Conservation (phyloP, 2,888 invertebrate species). For the Steinernema hermaphroditum region DNA sequence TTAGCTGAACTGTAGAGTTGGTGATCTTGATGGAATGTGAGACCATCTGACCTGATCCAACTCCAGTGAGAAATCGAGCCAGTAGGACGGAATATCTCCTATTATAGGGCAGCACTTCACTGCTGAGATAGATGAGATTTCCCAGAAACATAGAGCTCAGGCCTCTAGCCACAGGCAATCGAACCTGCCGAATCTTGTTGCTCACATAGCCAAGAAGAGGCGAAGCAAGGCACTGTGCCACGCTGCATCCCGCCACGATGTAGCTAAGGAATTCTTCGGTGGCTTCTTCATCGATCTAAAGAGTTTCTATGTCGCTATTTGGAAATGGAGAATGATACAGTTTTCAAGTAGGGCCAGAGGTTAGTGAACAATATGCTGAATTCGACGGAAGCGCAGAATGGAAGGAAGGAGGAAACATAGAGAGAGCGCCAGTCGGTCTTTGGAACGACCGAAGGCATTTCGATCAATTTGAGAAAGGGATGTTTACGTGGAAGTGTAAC, state of each 20-base stretch:
- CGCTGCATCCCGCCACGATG: conserved; percentile 46
- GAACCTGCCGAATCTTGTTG: conserved; percentile 45
- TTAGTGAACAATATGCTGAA: not conserved
- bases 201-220: conserved; percentile 47
- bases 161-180: conserved; percentile 45
- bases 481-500: no score
- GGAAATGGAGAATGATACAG: no score
- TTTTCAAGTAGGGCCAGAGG: not conserved
- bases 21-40: no score
- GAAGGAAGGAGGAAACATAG: not conserved
- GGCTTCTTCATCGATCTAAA: conserved; percentile 35
- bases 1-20: conserved; percentile 64
- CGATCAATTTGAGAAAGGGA: no score
- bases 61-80: conserved; percentile 65
- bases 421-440: not conserved
- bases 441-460: no score
- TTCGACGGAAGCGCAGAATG: not conserved
- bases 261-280: conserved; percentile 49
- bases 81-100: conserved; percentile 56
- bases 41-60: conserved; percentile 61
- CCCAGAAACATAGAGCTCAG: conserved; percentile 65
- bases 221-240: conserved; percentile 46
- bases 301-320: not conserved
- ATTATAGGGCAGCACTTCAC: conserved; percentile 58
- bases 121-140: conserved; percentile 67